Evolutionary conservation across 1,140 invertebrate genomes (phyloP).

Genomic region (Drosophila eugracilis): DNA sequence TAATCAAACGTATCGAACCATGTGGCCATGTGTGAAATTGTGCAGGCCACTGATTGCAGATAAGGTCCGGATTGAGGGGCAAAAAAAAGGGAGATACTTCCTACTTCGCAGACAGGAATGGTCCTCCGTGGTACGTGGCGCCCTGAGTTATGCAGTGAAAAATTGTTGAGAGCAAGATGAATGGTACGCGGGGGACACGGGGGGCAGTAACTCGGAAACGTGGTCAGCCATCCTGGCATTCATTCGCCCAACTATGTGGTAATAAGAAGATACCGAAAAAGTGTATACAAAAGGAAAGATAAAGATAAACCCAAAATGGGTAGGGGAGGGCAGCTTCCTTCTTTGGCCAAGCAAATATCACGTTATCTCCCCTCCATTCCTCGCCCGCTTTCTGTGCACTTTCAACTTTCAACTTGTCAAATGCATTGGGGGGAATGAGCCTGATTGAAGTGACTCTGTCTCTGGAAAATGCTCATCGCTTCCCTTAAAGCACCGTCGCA

Average conservation of each 20-base stretch:
- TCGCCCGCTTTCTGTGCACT: slow-evolving; percentile 67
- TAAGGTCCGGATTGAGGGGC: slow-evolving; percentile 21
- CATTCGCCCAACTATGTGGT: slow-evolving; percentile 23
- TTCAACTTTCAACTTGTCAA: slow-evolving; percentile 80
- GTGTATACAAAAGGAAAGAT: slow-evolving; percentile 28
- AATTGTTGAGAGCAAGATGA: slow-evolving; percentile 69
- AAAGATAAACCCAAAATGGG: slow-evolving; percentile 42
- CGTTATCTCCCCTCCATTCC: slow-evolving; percentile 33
- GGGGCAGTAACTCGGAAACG: slow-evolving; percentile 37
- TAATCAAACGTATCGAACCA: slow-evolving; percentile 75
- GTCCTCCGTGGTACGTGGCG: slow-evolving; percentile 59
- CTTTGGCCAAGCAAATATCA: slow-evolving; percentile 54
- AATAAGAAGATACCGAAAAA: slow-evolving; percentile 22
- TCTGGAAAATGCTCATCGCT: slow-evolving; percentile 37
- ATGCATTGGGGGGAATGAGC: slow-evolving; percentile 72
- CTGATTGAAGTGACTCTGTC: slow-evolving; percentile 76
- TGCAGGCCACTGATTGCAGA: slow-evolving; percentile 73
- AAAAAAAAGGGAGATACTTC: background rate
- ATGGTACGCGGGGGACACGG: slow-evolving; percentile 29
- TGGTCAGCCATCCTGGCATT: slow-evolving; percentile 27
- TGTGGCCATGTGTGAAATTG: slow-evolving; percentile 77
- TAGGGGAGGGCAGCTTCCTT: slow-evolving; percentile 3
- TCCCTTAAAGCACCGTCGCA: slow-evolving; percentile 49
- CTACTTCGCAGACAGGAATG: background rate
- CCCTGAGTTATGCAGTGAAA: slow-evolving; percentile 76